A percentile compares a stretch with the other conserved stretches of the same genome.
Evolutionary conservation across 2,113 vertebrate species (phyloP).

Genomic region (Anolis sagrei): DNA sequence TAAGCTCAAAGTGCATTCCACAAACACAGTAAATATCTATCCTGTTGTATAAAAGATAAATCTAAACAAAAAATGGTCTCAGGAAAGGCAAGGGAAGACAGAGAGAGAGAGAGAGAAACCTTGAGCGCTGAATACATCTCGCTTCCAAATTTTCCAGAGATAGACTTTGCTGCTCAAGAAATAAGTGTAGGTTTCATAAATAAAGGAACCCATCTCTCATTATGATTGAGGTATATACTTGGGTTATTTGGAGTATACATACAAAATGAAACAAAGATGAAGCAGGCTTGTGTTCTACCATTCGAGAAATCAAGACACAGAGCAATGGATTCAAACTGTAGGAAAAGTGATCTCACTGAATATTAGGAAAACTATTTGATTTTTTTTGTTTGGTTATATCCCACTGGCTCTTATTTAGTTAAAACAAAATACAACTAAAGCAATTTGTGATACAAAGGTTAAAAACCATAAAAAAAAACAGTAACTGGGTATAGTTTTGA

Average conservation of each 20-base stretch:
- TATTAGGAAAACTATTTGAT: too few relatives aligned
- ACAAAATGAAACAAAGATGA: too few relatives aligned
- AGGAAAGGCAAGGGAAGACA: constrained; percentile 7
- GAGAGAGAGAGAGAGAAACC: too few relatives aligned
- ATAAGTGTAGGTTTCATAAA: too few relatives aligned
- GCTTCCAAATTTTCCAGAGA: background rate
- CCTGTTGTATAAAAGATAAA: constrained; percentile 19
- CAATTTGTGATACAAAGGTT: too few relatives aligned
- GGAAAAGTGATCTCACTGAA: too few relatives aligned
- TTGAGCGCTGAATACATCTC: background rate
- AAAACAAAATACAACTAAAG: too few relatives aligned
- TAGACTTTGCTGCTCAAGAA: background rate
- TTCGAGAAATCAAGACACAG: too few relatives aligned
- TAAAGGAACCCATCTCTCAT: background rate
- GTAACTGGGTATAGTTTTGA: too few relatives aligned
- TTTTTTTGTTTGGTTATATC: background rate
- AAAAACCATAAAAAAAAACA: too few relatives aligned
- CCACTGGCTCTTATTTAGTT: background rate
- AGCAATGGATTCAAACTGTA: too few relatives aligned
- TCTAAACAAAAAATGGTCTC: constrained; percentile 19
- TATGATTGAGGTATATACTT: background rate
- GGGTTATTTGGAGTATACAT: background rate
- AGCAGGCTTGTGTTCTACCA: too few relatives aligned
- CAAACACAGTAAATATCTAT: constrained; percentile 38
- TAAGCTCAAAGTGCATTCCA: constrained; percentile 43